Conservation (phyloP, 2,888 invertebrate genomes). For the Chirona hameri region DNA sequence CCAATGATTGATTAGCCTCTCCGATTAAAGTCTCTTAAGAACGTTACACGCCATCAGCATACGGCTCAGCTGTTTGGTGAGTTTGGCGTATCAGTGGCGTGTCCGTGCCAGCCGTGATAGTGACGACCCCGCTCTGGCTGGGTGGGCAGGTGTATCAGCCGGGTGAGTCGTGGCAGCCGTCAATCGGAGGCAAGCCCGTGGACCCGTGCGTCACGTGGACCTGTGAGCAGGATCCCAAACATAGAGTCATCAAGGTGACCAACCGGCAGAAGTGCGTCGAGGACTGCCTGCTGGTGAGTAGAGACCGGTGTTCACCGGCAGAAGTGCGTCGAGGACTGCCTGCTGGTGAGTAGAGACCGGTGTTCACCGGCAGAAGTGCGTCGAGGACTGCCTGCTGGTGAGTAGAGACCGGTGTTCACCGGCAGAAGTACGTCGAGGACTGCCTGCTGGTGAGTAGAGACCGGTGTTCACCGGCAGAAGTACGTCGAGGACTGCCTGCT, state of each 20-base stretch:
- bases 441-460: conserved; percentile 50
- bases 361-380: conserved; percentile 38
- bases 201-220: conserved; percentile 43
- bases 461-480: conserved; percentile 36
- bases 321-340: conserved; percentile 41
- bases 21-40: no score
- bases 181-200: conserved; percentile 33
- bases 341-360: conserved; percentile 51
- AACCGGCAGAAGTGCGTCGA: conserved; percentile 38
- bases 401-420: no score
- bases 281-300: conserved; percentile 48
- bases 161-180: conserved; percentile 43
- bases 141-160: conserved; percentile 34
- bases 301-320: neutral
- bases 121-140: neutral
- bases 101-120: neutral
- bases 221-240: conserved; percentile 42
- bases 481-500: conserved; percentile 44
- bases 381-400: conserved; percentile 48
- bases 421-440: conserved; percentile 37
- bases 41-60: no score
- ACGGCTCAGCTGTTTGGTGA: no score
- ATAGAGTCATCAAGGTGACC: conserved; percentile 38
- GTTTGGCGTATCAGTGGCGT: no score
- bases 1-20: no score